Evolutionary conservation across 2,888 invertebrate species (phyloP).

Genomic region (Drosophila ezoana): DNA sequence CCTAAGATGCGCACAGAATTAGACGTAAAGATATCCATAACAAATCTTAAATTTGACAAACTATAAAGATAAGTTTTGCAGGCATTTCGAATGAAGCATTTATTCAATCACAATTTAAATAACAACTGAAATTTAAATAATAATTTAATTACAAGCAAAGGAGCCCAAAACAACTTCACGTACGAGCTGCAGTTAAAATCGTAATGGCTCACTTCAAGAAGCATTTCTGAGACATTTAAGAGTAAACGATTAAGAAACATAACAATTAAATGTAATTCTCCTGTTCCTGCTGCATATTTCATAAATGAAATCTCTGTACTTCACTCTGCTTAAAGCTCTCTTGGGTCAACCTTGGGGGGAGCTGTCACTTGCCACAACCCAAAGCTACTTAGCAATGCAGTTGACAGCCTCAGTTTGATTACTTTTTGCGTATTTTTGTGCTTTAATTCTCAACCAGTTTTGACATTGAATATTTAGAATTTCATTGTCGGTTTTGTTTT

Average conservation of each 20-base stretch:
- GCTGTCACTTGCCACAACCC: conserved; percentile 1
- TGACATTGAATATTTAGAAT: conserved; percentile 70
- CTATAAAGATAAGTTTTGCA: too few species aligned
- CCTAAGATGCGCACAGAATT: too few species aligned
- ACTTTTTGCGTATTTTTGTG: conserved; percentile 53
- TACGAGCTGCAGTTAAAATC: neutral
- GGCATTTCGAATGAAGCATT: too few species aligned
- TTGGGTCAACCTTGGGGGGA: conserved; percentile 28
- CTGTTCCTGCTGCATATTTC: neutral
- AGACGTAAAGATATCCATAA: too few species aligned
- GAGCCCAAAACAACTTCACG: too few species aligned
- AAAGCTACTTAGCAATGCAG: conserved; percentile 69
- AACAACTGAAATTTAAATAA: too few species aligned
- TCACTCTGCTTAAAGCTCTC: neutral
- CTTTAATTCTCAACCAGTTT: conserved; percentile 60
- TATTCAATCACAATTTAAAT: too few species aligned
- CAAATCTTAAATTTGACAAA: too few species aligned
- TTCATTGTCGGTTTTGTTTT: conserved; percentile 28
- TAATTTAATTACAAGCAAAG: too few species aligned
- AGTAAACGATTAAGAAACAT: neutral
- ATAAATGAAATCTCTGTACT: neutral
- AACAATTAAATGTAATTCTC: neutral
- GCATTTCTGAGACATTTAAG: neutral
- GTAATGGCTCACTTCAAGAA: neutral
- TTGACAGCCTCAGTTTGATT: conserved; percentile 64